phyloP scores from a whole-genome alignment of 2,797 vertebrate genomes.

The Nannoperca obscura region DNA sequence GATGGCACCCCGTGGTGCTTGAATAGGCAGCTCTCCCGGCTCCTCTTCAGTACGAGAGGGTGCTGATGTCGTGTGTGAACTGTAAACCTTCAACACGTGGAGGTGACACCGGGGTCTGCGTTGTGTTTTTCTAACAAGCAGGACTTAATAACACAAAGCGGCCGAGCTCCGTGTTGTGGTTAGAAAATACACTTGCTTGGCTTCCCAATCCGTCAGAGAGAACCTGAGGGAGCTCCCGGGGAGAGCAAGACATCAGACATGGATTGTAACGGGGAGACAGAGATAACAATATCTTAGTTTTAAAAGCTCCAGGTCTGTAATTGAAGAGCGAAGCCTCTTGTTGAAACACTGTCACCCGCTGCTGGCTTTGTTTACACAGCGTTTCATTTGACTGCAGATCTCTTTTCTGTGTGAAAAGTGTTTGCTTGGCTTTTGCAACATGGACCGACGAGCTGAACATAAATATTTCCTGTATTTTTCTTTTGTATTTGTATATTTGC shows the following conservation, averaged over 20 bases:
- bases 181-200: slow-evolving; percentile 32
- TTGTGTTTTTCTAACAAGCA: slow-evolving; percentile 9
- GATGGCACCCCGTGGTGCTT: slow-evolving; percentile 61
- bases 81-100: not conserved
- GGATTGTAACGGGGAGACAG: slow-evolving; percentile 46
- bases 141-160: slow-evolving; percentile 28
- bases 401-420: slow-evolving; percentile 27
- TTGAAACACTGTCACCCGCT: slow-evolving; percentile 55
- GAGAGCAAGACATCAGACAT: slow-evolving; percentile 72
- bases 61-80: slow-evolving; percentile 42
- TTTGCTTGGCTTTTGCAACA: not conserved
- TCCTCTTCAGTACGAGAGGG: slow-evolving; percentile 43
- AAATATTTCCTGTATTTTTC: not conserved
- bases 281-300: slow-evolving; percentile 64
- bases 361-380: slow-evolving; percentile 59
- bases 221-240: slow-evolving; percentile 51
- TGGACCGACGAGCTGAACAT: not conserved
- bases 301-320: slow-evolving; percentile 38
- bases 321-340: slow-evolving; percentile 46
- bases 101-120: too few species aligned
- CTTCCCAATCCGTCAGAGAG: slow-evolving; percentile 48
- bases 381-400: slow-evolving; percentile 34
- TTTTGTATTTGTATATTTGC: not conserved
- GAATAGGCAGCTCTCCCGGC: slow-evolving; percentile 46
- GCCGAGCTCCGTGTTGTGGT: slow-evolving; percentile 39